phyloP scores from a whole-genome alignment of 2,113 vertebrate species.

The Castor canadensis region DNA sequence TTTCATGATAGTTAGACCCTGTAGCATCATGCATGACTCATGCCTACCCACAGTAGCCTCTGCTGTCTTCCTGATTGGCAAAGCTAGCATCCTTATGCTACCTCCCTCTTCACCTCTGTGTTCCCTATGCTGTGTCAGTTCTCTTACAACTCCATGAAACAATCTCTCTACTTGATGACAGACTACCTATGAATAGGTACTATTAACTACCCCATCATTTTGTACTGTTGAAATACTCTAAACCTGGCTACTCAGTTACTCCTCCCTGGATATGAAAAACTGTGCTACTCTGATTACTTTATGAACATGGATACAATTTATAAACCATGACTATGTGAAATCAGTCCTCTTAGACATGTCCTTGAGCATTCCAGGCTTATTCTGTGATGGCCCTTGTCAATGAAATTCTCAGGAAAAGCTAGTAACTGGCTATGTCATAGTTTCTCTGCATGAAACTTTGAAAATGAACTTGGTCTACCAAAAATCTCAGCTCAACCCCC shows the following conservation, averaged over 20 bases:
- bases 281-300: background rate
- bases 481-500: background rate
- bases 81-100: too few relatives aligned
- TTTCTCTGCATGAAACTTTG: background rate
- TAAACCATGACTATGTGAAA: background rate
- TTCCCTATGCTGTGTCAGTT: background rate
- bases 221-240: background rate
- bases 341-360: background rate
- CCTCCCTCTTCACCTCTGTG: background rate
- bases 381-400: background rate
- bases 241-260: background rate
- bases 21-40: background rate
- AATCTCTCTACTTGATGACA: background rate
- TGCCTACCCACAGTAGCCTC: background rate
- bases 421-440: background rate
- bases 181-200: background rate
- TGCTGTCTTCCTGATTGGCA: rapidly evolving
- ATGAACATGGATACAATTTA: background rate
- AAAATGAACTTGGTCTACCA: background rate
- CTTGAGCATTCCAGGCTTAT: background rate
- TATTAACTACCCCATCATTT: background rate
- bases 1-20: background rate
- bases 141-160: background rate
- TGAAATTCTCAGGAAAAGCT: background rate
- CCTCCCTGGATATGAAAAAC: too few relatives aligned